phyloP scores from a whole-genome alignment of 2,888 invertebrate genomes.

The Rosalia funebris region DNA sequence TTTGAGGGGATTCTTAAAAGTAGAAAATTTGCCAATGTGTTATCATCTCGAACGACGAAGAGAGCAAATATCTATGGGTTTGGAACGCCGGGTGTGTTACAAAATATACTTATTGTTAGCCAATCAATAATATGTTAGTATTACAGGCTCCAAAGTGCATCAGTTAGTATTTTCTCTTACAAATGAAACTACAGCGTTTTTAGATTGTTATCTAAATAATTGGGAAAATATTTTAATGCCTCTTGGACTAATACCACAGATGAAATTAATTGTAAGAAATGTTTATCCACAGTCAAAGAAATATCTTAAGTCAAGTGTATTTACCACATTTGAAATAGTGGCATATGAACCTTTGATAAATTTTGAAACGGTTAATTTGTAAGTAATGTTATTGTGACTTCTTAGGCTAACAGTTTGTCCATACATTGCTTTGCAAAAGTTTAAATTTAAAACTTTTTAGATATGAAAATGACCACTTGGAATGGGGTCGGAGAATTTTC shows the following conservation, averaged over 20 bases:
- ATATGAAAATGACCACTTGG: slow-evolving; percentile 22
- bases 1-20: slow-evolving; percentile 37
- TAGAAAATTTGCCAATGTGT: slow-evolving; percentile 36
- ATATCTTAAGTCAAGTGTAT: slow-evolving; percentile 40
- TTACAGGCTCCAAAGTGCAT: slow-evolving; percentile 22
- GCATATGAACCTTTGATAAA: slow-evolving; percentile 38
- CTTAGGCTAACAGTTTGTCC: not conserved
- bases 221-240: slow-evolving; percentile 45
- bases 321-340: slow-evolving; percentile 45
- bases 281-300: slow-evolving; percentile 41
- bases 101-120: not conserved
- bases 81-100: slow-evolving; percentile 41
- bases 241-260: slow-evolving; percentile 41
- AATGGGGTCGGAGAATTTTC: slow-evolving; percentile 32
- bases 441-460: slow-evolving; percentile 24
- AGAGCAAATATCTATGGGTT: slow-evolving; percentile 30
- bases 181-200: slow-evolving; percentile 17
- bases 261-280: slow-evolving; percentile 41
- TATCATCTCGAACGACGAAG: slow-evolving; percentile 29
- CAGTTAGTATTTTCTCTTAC: slow-evolving; percentile 32
- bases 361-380: slow-evolving; percentile 47
- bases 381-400: slow-evolving; percentile 29
- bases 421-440: not conserved
- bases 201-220: slow-evolving; percentile 42
- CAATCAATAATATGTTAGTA: not conserved